phyloP scores from a whole-genome alignment of 2,113 vertebrate genomes.

The Crotalus viridis region DNA sequence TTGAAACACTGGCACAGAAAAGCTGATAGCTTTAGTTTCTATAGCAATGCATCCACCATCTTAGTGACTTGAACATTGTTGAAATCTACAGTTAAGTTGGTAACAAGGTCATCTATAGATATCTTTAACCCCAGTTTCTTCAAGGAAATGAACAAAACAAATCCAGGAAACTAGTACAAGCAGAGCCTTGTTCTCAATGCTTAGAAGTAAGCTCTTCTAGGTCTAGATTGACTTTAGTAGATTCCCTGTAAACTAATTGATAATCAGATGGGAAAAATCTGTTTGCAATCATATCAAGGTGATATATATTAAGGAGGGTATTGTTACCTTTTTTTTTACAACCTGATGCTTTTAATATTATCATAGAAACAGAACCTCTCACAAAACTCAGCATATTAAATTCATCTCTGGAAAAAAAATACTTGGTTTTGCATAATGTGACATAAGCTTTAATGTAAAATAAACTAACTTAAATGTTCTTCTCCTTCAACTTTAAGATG shows the following conservation, averaged over 20 bases:
- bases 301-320: background rate
- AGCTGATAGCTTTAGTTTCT: background rate
- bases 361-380: background rate
- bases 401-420: background rate
- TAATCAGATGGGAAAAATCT: background rate
- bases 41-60: background rate
- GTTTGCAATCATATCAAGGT: background rate
- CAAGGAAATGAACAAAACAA: background rate
- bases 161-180: background rate
- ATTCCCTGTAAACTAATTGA: background rate
- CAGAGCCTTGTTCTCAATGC: background rate
- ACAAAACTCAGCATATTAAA: background rate
- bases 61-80: background rate
- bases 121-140: background rate
- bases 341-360: background rate
- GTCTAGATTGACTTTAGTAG: background rate
- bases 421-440: background rate
- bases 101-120: background rate
- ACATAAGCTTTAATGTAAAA: background rate
- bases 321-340: background rate
- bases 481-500: background rate
- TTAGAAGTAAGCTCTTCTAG: background rate
- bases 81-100: background rate
- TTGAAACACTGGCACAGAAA: background rate
- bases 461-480: background rate